Conservation (phyloP, 2,797 vertebrate species). For the Betta splendens region DNA sequence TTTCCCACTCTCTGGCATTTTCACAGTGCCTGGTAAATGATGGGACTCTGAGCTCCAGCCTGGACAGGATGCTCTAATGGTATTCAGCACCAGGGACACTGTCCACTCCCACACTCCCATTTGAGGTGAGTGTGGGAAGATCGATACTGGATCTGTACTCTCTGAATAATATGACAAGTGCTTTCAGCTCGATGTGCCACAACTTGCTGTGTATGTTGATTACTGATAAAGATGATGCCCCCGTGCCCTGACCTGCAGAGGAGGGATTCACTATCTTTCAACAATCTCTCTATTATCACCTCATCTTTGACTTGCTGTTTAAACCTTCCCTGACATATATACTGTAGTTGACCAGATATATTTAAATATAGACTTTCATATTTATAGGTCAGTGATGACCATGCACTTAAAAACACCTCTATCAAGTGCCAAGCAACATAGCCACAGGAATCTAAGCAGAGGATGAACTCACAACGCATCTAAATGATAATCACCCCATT, state of each 20-base stretch:
- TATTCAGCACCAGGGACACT: conserved; percentile 22
- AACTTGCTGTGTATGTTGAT: conserved; percentile 62
- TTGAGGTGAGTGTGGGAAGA: conserved; percentile 13
- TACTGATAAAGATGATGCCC: conserved; percentile 53
- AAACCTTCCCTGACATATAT: neutral
- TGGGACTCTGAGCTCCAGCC: conserved; percentile 12
- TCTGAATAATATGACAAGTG: conserved; percentile 64
- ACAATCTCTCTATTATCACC: conserved; percentile 40
- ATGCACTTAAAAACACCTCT: too few relatives aligned
- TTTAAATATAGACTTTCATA: conserved; percentile 9
- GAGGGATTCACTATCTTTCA: conserved; percentile 28
- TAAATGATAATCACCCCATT: conserved; percentile 17
- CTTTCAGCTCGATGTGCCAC: conserved; percentile 55
- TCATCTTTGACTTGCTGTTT: conserved; percentile 26
- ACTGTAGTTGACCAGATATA: neutral
- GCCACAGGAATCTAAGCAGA: too few relatives aligned
- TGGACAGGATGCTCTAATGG: conserved; percentile 15
- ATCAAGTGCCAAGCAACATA: neutral
- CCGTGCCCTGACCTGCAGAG: conserved; percentile 42
- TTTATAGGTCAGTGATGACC: conserved; percentile 21
- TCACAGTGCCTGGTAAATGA: conserved; percentile 14
- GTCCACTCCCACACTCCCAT: conserved; percentile 22
- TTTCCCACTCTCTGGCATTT: conserved; percentile 11
- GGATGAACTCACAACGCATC: neutral
- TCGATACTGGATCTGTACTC: conserved; percentile 59